Evolutionary conservation across 2,113 vertebrate genomes (phyloP).

Genomic region (Menura novaehollandiae): DNA sequence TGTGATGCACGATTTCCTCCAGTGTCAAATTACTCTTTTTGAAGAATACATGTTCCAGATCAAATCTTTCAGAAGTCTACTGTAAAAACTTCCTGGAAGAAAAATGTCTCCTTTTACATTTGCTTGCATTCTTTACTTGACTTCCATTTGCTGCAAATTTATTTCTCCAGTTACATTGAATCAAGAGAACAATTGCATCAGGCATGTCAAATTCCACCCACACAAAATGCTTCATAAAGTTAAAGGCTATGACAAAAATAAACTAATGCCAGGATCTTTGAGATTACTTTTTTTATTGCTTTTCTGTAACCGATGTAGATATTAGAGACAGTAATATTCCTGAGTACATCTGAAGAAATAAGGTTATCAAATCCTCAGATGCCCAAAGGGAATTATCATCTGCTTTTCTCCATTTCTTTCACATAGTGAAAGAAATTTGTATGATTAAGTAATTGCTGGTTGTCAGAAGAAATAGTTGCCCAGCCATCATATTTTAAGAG

Average conservation of each 20-base stretch:
- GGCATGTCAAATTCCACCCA: constrained; percentile 13
- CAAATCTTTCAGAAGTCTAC: constrained; percentile 42
- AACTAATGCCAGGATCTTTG: background rate
- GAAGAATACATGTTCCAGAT: constrained; percentile 24
- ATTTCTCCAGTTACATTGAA: background rate
- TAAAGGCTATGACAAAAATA: constrained; percentile 30
- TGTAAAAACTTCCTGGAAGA: constrained; percentile 13
- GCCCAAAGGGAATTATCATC: constrained; percentile 23
- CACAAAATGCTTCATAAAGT: constrained; percentile 3
- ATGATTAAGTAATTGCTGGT: constrained; percentile 48
- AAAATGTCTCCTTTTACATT: constrained; percentile 30
- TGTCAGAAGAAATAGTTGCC: background rate
- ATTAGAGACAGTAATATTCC: constrained; percentile 21
- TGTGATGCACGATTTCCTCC: background rate
- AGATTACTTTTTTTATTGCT: background rate
- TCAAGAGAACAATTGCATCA: constrained; percentile 7
- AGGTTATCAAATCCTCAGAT: background rate
- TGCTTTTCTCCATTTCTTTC: constrained; percentile 26
- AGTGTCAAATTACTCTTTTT: background rate
- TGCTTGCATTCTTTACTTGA: constrained; percentile 5
- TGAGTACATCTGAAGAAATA: constrained; percentile 24
- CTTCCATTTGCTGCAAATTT: constrained; percentile 11
- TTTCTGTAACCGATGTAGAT: background rate
- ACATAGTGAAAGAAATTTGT: constrained; percentile 15
- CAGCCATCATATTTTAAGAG: background rate